phyloP scores from a whole-genome alignment of 2,797 vertebrate genomes.

The Enteromius afrohamiltoni region DNA sequence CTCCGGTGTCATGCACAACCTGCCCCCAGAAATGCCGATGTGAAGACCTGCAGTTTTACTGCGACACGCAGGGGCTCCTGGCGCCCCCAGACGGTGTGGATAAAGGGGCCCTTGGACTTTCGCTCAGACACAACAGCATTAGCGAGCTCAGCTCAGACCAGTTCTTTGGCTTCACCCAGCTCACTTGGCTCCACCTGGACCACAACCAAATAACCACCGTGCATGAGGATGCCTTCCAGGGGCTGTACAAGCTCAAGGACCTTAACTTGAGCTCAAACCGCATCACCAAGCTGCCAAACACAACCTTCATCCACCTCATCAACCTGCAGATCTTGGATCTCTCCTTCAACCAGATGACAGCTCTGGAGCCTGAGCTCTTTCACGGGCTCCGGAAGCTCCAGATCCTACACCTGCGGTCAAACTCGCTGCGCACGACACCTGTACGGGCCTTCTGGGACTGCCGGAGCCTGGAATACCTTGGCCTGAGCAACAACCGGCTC shows the following conservation, averaged over 20 bases:
- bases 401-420: slow-evolving; percentile 96
- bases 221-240: slow-evolving; percentile 98
- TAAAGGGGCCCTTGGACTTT: slow-evolving; percentile 96
- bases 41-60: slow-evolving; percentile 99
- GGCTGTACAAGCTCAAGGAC: slow-evolving; percentile 98
- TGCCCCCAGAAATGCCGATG: slow-evolving; percentile 99
- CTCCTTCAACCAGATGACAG: slow-evolving; percentile 98
- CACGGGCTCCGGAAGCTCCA: slow-evolving; percentile 97
- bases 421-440: slow-evolving; percentile 96
- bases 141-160: slow-evolving; percentile 95
- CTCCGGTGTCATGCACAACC: slow-evolving; percentile 95
- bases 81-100: slow-evolving; percentile 96
- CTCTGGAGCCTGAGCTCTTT: slow-evolving; percentile 96
- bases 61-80: slow-evolving; percentile 98
- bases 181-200: slow-evolving; percentile 98
- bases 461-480: slow-evolving; percentile 97
- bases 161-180: slow-evolving; percentile 97
- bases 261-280: slow-evolving; percentile 99
- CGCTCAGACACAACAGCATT: slow-evolving; percentile 97
- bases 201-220: slow-evolving; percentile 97
- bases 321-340: slow-evolving; percentile 98
- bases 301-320: slow-evolving; percentile 99
- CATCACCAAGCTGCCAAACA: slow-evolving; percentile 99
- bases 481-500: slow-evolving; percentile 96
- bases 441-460: slow-evolving; percentile 98